Base-by-base conservation (phyloP, 2,888 invertebrate species). In the Torymus texanus region DNA sequence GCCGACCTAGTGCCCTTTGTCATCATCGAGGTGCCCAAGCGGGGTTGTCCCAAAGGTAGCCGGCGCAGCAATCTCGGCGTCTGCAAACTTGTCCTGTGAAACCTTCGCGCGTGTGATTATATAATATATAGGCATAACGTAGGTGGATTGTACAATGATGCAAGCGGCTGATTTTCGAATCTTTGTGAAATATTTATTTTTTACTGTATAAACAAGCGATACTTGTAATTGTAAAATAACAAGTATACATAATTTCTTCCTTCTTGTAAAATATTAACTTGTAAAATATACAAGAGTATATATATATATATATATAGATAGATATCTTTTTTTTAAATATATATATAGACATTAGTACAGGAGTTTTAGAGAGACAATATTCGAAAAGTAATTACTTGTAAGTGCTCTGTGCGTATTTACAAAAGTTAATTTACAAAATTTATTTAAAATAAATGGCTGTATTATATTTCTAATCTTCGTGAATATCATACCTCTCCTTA, bases 11-110 rank as follows among this genome's bases (percentile, higher is more conserved):
- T 67, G 5, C 83, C 83, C 0, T 86, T 85, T n/a, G 50, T 82
- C 13, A 84, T 88, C 72, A 84, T 89, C 3, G 62, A 84, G 14
- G 76, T 81, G 41, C 86, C 88, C 1, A 66, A 66, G 14, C 74
- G 59, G 55, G 56, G 65, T 3, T 89, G 89, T 78, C 88, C 87
- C 5, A 21, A 77, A 0, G 88, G 89, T 13, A 88, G 85, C 63
- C 84, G 85, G 1, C 83, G 86, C 75, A 85, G 83, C 77, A 62
- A 79, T 14, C 78, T 84, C 5, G 87, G 88, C 4, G 18, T 83
- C 5, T 89, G 89, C 75, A 81, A 78, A 14, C 5, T 63, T 5
- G 50, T 75, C 13, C 14, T 72, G 5, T 70, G 21, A 58, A 62
- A 29, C 29, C 29, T 4, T 29, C 29, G 29, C 4, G 29, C 29